phyloP scores from a whole-genome alignment of 2,797 vertebrate genomes.

The Gymnoscopelus microlampas region DNA sequence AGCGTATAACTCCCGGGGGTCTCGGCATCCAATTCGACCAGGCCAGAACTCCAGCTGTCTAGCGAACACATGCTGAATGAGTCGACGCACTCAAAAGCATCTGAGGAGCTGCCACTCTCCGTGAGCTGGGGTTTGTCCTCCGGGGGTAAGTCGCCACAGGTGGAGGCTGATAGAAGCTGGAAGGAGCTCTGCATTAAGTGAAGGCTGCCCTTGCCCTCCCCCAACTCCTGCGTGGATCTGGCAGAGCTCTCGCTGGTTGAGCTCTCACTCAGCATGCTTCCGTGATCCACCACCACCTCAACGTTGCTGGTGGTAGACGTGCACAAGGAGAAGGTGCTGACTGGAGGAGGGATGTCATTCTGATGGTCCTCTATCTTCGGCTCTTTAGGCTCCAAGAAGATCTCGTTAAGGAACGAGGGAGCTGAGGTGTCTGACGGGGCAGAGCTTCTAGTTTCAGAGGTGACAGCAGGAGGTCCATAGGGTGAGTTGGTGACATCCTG shows the following conservation, averaged over 20 bases:
- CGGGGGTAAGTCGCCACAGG: constrained; percentile 90
- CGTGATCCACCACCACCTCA: constrained; percentile 94
- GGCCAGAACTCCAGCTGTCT: constrained; percentile 96
- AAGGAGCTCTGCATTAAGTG: constrained; percentile 97
- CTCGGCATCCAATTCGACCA: constrained; percentile 97
- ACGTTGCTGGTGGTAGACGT: constrained; percentile 99
- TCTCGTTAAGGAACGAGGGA: constrained; percentile 80
- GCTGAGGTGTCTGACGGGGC: constrained; percentile 67
- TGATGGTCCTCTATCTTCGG: constrained; percentile 93
- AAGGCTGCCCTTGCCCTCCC: constrained; percentile 90
- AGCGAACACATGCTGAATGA: constrained; percentile 96
- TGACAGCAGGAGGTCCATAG: constrained; percentile 38
- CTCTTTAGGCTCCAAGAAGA: constrained; percentile 87
- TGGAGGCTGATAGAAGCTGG: constrained; percentile 93
- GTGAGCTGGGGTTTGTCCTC: constrained; percentile 97
- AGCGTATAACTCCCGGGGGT: constrained; percentile 88
- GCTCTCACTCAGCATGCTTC: constrained; percentile 97
- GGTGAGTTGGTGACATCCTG: constrained; percentile 40
- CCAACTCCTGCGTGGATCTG: constrained; percentile 92
- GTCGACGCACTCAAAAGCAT: constrained; percentile 98
- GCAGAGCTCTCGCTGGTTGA: constrained; percentile 74
- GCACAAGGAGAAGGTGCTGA: constrained; percentile 96
- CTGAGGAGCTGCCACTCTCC: constrained; percentile 93
- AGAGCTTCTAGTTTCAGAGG: constrained; percentile 52
- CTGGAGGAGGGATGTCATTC: constrained; percentile 94